A percentile compares a stretch with the other conserved stretches of the same genome.
These are phyloP conservation scores for Gnathonemus longibarbis DNA, from an alignment of 2,113 vertebrate genomes.

Conservation along the genomic window DNA sequence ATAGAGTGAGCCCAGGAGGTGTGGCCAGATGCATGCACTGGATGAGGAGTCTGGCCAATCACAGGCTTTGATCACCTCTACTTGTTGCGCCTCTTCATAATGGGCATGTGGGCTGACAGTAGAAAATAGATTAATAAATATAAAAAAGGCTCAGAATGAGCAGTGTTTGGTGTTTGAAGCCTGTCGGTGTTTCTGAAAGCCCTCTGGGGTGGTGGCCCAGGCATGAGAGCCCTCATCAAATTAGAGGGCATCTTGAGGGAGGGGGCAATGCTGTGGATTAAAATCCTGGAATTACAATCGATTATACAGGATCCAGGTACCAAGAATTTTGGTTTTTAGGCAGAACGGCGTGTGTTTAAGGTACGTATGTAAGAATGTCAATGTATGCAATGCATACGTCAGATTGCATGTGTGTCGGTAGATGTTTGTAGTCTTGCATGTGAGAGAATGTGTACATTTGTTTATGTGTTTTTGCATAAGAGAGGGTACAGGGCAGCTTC, in stretches of 20 bases:
- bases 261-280: neutral
- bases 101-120: neutral
- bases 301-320: neutral
- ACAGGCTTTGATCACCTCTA: neutral
- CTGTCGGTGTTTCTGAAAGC: neutral
- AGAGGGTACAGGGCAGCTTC: neutral
- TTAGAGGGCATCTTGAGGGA: neutral
- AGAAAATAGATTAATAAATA: neutral
- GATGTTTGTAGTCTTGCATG: neutral
- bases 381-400: neutral
- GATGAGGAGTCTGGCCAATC: neutral
- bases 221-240: neutral
- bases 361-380: neutral
- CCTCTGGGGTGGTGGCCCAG: neutral
- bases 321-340: neutral
- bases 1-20: neutral
- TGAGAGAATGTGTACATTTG: neutral
- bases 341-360: neutral
- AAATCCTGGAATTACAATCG: neutral
- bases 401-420: neutral
- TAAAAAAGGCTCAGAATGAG: neutral
- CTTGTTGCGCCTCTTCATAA: neutral
- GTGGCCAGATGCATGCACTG: neutral
- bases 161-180: neutral
- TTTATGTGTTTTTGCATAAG: neutral